A percentile compares a stretch with the other conserved stretches of the same genome.
Conservation (phyloP, 2,888 invertebrate species). For the Phengaris arion region DNA sequence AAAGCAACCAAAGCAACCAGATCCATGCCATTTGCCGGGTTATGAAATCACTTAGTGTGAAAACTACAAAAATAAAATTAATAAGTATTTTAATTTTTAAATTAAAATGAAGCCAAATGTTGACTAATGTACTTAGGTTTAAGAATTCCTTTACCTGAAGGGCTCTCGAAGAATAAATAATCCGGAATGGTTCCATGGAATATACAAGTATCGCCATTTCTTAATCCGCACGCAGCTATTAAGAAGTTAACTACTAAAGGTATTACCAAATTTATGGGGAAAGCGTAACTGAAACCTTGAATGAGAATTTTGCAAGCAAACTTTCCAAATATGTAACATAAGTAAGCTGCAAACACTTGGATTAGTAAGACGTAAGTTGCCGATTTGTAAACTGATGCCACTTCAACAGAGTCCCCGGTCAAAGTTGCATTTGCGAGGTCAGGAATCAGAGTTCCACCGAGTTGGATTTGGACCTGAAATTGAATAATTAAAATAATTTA, state of each 20-base stretch:
- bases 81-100: not conserved
- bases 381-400: conserved; percentile 85
- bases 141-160: conserved; percentile 72
- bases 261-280: conserved; percentile 95
- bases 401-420: conserved; percentile 86
- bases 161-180: conserved; percentile 95
- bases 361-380: conserved; percentile 88
- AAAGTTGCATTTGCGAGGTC: conserved; percentile 88
- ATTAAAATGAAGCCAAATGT: not conserved
- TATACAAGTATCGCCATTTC: conserved; percentile 92
- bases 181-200: conserved; percentile 91
- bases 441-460: conserved; percentile 82
- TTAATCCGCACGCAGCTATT: conserved; percentile 92
- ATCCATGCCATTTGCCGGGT: conserved; percentile 95
- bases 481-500: conserved; percentile 19
- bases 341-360: conserved; percentile 90
- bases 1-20: conserved; percentile 94
- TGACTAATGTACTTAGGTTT: not conserved
- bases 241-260: conserved; percentile 93
- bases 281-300: conserved; percentile 97
- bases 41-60: conserved; percentile 90
- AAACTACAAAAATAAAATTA: conserved; percentile 64
- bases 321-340: conserved; percentile 96
- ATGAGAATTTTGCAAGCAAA: conserved; percentile 98
- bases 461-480: conserved; percentile 79